A percentile compares a stretch with the other conserved stretches of the same genome.
Evolutionary conservation across 2,888 invertebrate species (phyloP).

Genomic region (Tetrapedia diversipes): DNA sequence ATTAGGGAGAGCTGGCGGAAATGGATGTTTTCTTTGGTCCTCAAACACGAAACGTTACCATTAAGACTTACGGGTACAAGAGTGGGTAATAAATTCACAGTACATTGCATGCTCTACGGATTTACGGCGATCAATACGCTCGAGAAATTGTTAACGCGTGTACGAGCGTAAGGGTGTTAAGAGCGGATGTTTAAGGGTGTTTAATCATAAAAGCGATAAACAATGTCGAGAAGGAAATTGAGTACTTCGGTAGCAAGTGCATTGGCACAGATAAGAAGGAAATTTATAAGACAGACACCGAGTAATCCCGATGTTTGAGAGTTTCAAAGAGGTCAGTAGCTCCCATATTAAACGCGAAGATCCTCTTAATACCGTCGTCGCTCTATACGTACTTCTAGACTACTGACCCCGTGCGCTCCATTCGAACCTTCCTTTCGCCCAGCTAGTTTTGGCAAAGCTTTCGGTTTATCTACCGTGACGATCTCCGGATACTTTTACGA

Average conservation of each 20-base stretch:
- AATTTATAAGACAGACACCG: constrained; percentile 6
- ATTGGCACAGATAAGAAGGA: constrained; percentile 36
- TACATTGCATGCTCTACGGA: too few relatives aligned
- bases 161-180: too few relatives aligned
- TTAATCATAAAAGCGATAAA: background rate
- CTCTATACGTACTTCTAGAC: constrained; percentile 1
- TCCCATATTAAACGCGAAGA: constrained; percentile 28
- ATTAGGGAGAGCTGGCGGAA: background rate
- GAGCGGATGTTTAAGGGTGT: too few relatives aligned
- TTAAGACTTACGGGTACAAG: too few relatives aligned
- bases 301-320: constrained; percentile 31
- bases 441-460: constrained; percentile 20
- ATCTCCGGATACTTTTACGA: constrained; percentile 4
- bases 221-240: background rate
- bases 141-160: too few relatives aligned
- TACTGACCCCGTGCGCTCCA: constrained; percentile 18
- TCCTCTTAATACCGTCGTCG: constrained; percentile 31
- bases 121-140: too few relatives aligned
- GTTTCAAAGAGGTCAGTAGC: constrained; percentile 23
- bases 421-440: background rate
- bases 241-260: constrained; percentile 7
- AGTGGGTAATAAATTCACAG: too few relatives aligned
- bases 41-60: background rate
- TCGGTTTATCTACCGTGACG: constrained; percentile 5
- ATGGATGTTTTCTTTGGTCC: constrained; percentile 1